These are phyloP conservation scores for Drosophila pectinifera DNA, from an alignment of 1,140 invertebrate species.

Conservation along the genomic window DNA sequence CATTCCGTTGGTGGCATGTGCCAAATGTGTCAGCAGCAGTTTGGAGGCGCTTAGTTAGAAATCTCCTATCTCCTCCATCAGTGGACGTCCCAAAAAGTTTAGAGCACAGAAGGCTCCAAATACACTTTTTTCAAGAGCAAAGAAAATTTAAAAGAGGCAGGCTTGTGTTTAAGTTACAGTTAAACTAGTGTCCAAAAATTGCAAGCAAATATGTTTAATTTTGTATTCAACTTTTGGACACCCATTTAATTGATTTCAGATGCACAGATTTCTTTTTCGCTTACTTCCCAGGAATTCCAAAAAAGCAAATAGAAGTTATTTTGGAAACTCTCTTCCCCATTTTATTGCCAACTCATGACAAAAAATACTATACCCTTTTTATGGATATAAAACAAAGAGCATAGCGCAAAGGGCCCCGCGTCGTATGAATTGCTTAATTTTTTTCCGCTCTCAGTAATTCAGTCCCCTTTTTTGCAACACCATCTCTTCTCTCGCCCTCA, in stretches of 20 bases:
- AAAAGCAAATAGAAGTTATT: too few species aligned
- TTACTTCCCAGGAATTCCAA: too few species aligned
- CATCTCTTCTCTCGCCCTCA: neutral
- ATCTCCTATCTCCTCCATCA: slow-evolving; percentile 1
- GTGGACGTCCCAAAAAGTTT: neutral
- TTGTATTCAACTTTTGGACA: too few species aligned
- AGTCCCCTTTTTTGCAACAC: neutral
- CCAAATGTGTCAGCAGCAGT: slow-evolving; percentile 72
- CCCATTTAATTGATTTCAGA: neutral
- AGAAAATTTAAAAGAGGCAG: neutral
- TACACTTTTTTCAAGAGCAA: slow-evolving; percentile 7
- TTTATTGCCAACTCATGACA: too few species aligned
- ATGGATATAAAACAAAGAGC: neutral
- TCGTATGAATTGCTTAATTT: slow-evolving; percentile 29
- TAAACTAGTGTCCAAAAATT: neutral
- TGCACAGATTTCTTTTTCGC: neutral
- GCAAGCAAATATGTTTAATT: too few species aligned
- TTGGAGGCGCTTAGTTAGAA: slow-evolving; percentile 27
- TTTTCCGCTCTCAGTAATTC: neutral
- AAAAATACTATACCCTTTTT: neutral
- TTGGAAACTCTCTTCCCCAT: neutral
- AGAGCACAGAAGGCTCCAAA: neutral
- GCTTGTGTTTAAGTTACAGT: neutral
- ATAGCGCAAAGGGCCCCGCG: too few species aligned
- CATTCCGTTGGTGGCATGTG: slow-evolving; percentile 46